phyloP scores from a whole-genome alignment of 2,888 invertebrate species.

The Blastobasis lacticolella region DNA sequence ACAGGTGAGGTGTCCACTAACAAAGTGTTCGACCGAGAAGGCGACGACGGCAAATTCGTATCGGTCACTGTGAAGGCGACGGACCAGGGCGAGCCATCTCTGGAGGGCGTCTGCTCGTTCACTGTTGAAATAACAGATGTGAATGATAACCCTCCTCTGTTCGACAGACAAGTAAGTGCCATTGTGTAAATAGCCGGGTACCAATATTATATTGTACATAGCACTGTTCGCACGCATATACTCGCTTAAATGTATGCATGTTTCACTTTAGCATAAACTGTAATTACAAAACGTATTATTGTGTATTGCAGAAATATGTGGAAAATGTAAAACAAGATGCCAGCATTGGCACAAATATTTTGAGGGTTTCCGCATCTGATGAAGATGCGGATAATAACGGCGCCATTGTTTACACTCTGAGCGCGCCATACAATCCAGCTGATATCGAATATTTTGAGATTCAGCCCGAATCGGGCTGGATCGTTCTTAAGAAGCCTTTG shows the following conservation, averaged over 20 bases:
- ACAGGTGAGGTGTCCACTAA: slow-evolving; percentile 96
- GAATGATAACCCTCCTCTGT: slow-evolving; percentile 96
- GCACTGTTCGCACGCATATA: slow-evolving; percentile 19
- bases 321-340: slow-evolving; percentile 98
- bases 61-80: slow-evolving; percentile 98
- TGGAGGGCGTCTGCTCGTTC: slow-evolving; percentile 98
- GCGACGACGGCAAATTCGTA: slow-evolving; percentile 96
- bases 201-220: not conserved
- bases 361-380: slow-evolving; percentile 95
- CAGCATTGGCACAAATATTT: slow-evolving; percentile 94
- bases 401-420: slow-evolving; percentile 92
- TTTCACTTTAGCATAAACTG: not conserved
- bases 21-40: slow-evolving; percentile 97
- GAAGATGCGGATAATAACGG: slow-evolving; percentile 98
- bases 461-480: slow-evolving; percentile 97
- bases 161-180: slow-evolving; percentile 90
- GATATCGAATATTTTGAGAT: slow-evolving; percentile 97
- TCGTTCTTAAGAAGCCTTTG: slow-evolving; percentile 93
- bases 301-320: slow-evolving; percentile 89
- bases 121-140: slow-evolving; percentile 98
- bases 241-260: slow-evolving; percentile 32
- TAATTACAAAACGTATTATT: slow-evolving; percentile 25
- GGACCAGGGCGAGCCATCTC: slow-evolving; percentile 97
- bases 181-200: slow-evolving; percentile 11
- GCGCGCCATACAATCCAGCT: slow-evolving; percentile 89